Evolutionary conservation across 2,797 vertebrate species (phyloP).

Genomic region (Sebastes kiyomatsui): DNA sequence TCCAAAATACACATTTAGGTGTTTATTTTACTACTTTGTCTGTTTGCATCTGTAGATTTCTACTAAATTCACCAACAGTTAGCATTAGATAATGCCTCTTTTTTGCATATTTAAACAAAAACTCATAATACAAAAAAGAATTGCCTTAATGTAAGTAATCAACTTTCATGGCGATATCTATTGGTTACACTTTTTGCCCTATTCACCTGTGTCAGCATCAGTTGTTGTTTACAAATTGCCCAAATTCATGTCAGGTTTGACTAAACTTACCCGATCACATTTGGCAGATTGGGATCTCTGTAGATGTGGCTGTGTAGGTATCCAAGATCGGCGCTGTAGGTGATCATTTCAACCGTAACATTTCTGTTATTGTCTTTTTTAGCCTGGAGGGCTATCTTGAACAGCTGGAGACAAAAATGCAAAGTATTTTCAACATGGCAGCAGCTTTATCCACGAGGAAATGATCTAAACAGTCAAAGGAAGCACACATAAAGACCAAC

Average conservation of each 20-base stretch:
- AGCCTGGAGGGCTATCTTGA: slow-evolving; percentile 73
- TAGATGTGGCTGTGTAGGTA: slow-evolving; percentile 83
- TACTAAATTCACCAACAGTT: too few species aligned
- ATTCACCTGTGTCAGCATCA: neutral
- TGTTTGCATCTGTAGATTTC: too few species aligned
- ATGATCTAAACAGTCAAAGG: neutral
- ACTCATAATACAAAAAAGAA: too few species aligned
- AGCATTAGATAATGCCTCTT: too few species aligned
- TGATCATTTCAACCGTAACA: slow-evolving; percentile 78
- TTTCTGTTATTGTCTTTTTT: slow-evolving; percentile 60
- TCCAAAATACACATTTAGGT: too few species aligned
- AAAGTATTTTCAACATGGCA: neutral
- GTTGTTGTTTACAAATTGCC: too few species aligned
- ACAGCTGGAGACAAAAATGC: slow-evolving; percentile 72
- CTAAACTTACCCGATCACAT: slow-evolving; percentile 80
- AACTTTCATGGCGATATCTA: too few species aligned
- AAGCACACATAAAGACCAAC: neutral
- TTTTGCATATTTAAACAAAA: too few species aligned
- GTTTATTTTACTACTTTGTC: too few species aligned
- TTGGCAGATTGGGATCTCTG: slow-evolving; percentile 71
- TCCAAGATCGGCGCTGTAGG: slow-evolving; percentile 76
- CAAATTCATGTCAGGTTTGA: neutral
- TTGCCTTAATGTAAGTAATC: too few species aligned
- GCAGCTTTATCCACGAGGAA: neutral
- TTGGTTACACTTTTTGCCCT: too few species aligned